phyloP scores from a whole-genome alignment of 2,113 vertebrate species.

The Furnarius figulus region DNA sequence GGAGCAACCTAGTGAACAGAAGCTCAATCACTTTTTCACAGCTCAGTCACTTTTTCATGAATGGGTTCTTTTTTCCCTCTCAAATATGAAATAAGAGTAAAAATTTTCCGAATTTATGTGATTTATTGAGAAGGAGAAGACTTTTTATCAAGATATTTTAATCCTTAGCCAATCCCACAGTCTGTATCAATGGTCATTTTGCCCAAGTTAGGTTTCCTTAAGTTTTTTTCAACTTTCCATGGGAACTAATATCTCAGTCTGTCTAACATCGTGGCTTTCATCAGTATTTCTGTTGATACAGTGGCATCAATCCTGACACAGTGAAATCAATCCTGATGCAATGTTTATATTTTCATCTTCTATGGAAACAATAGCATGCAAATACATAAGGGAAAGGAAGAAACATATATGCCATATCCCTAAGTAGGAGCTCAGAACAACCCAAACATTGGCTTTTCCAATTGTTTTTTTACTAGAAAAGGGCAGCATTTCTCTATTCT shows the following conservation, averaged over 20 bases:
- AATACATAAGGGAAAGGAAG: not conserved
- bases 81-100: not conserved
- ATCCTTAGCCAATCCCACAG: not conserved
- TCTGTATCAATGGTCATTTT: not conserved
- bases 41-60: fast-evolving
- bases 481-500: not conserved
- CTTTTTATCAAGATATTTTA: not conserved
- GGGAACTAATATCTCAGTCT: not conserved
- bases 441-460: not conserved
- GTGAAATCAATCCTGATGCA: not conserved
- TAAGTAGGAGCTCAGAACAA: not conserved
- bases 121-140: not conserved
- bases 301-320: not conserved
- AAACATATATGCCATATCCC: not conserved
- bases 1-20: not conserved
- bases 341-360: not conserved
- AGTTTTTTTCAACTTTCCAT: not conserved
- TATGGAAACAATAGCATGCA: not conserved
- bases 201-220: not conserved
- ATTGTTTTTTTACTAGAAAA: not conserved
- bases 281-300: not conserved
- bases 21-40: not conserved
- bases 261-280: not conserved
- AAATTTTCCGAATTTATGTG: not conserved
- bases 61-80: not conserved